These are phyloP conservation scores for Amphibalanus amphitrite DNA, from an alignment of 1,140 invertebrate species.

Conservation along the genomic window DNA sequence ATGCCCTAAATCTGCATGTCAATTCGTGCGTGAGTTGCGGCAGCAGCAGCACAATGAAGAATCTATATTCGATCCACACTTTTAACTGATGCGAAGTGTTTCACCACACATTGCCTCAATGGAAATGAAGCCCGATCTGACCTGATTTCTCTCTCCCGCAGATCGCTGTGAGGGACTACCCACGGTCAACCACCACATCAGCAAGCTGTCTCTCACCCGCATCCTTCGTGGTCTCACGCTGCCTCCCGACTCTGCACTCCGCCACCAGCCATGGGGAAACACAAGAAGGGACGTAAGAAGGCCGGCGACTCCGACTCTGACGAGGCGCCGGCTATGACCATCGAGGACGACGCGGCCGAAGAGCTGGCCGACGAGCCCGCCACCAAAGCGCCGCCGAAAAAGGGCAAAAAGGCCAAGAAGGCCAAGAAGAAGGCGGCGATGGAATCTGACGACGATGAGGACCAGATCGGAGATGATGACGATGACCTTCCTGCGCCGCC, in stretches of 20 bases:
- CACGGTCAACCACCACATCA: no score
- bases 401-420: conserved; percentile 28
- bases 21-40: no score
- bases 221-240: not conserved
- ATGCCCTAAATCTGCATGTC: no score
- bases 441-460: conserved; percentile 38
- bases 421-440: conserved; percentile 32
- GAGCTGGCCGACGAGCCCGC: not conserved
- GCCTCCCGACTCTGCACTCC: not conserved
- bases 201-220: no score
- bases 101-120: no score
- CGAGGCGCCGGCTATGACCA: not conserved
- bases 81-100: no score
- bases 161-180: no score
- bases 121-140: no score
- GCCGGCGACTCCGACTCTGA: not conserved
- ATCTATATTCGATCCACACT: no score
- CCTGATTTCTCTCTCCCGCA: no score
- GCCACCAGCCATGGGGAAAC: not conserved
- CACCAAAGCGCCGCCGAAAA: conserved; percentile 13
- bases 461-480: conserved; percentile 38
- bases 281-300: not conserved
- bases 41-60: no score
- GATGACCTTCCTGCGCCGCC: conserved; percentile 25
- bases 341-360: conserved; percentile 12